Percentiles rank a stretch among this genome's conserved stretches.
Conservation (phyloP, 2,113 vertebrate species). For the Chaetodon trifascialis region DNA sequence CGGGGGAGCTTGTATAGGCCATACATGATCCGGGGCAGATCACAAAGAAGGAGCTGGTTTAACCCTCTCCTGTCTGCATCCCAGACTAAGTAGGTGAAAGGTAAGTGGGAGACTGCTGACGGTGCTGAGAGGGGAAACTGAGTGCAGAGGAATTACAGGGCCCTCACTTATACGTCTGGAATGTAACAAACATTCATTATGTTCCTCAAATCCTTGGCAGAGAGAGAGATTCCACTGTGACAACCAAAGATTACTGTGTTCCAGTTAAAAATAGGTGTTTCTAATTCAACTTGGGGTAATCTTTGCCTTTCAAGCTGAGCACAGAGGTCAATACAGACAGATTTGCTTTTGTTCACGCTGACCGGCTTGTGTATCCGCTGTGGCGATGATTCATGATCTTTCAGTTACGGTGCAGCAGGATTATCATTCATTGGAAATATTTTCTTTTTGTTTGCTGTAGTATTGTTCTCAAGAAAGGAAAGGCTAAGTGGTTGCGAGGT, state of each 20-base stretch:
- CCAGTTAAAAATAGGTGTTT: slow-evolving; percentile 36
- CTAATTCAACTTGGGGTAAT: neutral
- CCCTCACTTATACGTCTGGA: slow-evolving; percentile 40
- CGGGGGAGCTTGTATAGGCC: slow-evolving; percentile 11
- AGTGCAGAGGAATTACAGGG: slow-evolving; percentile 24
- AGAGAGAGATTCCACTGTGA: slow-evolving; percentile 11
- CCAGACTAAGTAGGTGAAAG: slow-evolving; percentile 81
- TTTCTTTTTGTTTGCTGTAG: neutral
- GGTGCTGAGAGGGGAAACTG: slow-evolving; percentile 45
- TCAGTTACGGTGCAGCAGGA: neutral
- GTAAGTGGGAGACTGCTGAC: slow-evolving; percentile 69
- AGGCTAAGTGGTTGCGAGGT: neutral
- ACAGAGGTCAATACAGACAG: neutral
- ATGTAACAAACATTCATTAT: slow-evolving; percentile 62
- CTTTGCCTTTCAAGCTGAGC: neutral
- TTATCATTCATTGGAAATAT: slow-evolving; percentile 1
- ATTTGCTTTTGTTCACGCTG: neutral
- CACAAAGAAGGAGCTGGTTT: slow-evolving; percentile 58
- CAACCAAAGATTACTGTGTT: slow-evolving; percentile 10
- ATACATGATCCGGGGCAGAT: slow-evolving; percentile 51
- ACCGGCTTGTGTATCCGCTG: neutral
- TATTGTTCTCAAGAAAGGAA: neutral
- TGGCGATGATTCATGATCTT: neutral
- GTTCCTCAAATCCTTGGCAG: slow-evolving; percentile 18
- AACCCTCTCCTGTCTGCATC: slow-evolving; percentile 72